Percentiles rank a stretch among this genome's conserved stretches.
These are phyloP conservation scores for Delia radicum DNA, from an alignment of 1,140 invertebrate genomes.

Conservation along the genomic window DNA sequence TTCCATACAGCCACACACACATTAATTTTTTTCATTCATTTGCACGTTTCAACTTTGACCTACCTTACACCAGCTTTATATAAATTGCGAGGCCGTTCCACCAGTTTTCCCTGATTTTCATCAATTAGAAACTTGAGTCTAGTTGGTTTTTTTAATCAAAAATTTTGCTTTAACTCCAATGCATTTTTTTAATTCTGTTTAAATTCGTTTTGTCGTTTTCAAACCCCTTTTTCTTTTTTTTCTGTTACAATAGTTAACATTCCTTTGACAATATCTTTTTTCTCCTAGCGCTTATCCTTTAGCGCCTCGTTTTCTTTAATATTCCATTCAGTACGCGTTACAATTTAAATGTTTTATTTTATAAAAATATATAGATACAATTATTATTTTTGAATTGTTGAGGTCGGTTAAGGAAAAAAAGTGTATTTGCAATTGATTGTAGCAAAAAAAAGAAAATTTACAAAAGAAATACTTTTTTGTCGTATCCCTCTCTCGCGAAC, in stretches of 20 bases:
- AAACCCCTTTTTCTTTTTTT: constrained; percentile 3
- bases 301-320: not conserved
- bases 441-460: not conserved
- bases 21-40: constrained; percentile 30
- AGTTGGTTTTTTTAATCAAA: not conserved
- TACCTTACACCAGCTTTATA: constrained; percentile 53
- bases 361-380: constrained; percentile 10
- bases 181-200: constrained; percentile 13
- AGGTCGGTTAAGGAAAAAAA: constrained; percentile 22
- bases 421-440: constrained; percentile 12
- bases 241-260: not conserved
- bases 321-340: not conserved
- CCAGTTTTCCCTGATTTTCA: not conserved
- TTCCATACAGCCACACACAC: constrained; percentile 31
- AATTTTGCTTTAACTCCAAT: not conserved
- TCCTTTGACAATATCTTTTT: constrained; percentile 10
- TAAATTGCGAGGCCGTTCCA: constrained; percentile 36
- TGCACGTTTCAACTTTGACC: constrained; percentile 43
- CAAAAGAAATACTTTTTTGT: constrained; percentile 3
- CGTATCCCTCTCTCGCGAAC: not conserved
- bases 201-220: not conserved
- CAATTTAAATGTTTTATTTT: not conserved
- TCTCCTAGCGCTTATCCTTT: not conserved
- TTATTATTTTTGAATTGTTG: constrained; percentile 11
- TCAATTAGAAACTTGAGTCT: not conserved